Conservation (phyloP, 2,113 vertebrate species). For the Leptodactylus fuscus region DNA sequence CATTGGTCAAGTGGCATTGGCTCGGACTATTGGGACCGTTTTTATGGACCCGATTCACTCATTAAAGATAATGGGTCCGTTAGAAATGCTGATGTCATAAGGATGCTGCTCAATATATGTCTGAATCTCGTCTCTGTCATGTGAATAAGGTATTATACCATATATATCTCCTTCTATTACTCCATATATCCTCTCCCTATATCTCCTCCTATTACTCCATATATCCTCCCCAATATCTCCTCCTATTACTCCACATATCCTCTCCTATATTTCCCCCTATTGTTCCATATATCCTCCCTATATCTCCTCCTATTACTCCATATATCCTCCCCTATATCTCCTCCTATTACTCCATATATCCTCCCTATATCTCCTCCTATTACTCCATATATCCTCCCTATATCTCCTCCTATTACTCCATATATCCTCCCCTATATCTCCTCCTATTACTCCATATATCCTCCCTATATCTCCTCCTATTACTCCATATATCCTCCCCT, state of each 20-base stretch:
- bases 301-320: neutral
- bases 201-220: neutral
- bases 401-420: no score
- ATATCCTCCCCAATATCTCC: neutral
- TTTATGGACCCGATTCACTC: no score
- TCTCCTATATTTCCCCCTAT: neutral
- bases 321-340: neutral
- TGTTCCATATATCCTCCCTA: neutral
- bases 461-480: neutral
- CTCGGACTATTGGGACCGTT: no score
- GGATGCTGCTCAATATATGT: no score
- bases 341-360: neutral
- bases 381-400: no score
- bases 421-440: neutral
- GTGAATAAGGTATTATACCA: no score
- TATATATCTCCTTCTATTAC: neutral
- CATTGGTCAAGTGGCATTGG: no score
- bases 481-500: constrained; percentile 3
- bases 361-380: no score
- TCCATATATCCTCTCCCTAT: neutral
- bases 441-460: neutral
- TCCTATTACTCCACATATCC: neutral
- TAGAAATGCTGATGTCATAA: no score
- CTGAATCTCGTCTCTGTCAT: no score
- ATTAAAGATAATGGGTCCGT: no score